Percentiles rank a stretch among this genome's conserved stretches.
Evolutionary conservation across 2,888 invertebrate species (phyloP).

Genomic region (Amblyjoppa proteus): DNA sequence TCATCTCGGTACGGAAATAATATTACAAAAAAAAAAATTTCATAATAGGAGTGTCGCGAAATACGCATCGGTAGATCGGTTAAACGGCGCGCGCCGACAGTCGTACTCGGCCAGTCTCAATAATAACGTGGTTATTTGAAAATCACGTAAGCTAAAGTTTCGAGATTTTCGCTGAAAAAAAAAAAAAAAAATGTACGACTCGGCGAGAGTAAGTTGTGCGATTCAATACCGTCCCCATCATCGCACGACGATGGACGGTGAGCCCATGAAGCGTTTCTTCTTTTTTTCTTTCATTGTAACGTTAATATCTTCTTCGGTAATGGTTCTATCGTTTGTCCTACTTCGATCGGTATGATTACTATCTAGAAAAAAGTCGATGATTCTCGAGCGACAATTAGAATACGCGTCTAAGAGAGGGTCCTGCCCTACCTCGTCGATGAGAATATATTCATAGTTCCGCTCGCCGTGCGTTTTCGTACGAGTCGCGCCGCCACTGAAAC

Average conservation of each 20-base stretch:
- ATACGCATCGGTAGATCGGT: conserved; percentile 17
- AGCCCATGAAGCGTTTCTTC: conserved; percentile 29
- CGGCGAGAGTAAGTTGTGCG: conserved; percentile 54
- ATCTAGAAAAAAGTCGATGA: conserved; percentile 51
- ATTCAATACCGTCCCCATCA: conserved; percentile 68
- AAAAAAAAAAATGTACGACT: conserved; percentile 6
- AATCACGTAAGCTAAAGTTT: conserved; percentile 14
- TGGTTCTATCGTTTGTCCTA: conserved; percentile 35
- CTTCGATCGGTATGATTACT: conserved; percentile 40
- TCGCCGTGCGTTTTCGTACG: conserved; percentile 90
- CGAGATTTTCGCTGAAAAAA: background rate
- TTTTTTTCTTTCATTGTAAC: conserved; percentile 27
- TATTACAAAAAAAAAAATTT: conserved; percentile 7
- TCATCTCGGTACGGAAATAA: conserved; percentile 44
- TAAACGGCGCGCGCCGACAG: conserved; percentile 21
- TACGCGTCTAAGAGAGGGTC: conserved; percentile 78
- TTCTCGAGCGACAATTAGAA: conserved; percentile 70
- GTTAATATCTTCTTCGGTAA: conserved; percentile 46
- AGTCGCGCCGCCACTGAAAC: conserved; percentile 90
- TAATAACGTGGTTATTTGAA: conserved; percentile 2
- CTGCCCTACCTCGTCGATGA: conserved; percentile 89
- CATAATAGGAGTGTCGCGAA: conserved; percentile 8
- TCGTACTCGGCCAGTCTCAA: conserved; percentile 20
- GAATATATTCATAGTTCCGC: conserved; percentile 92
- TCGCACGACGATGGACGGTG: conserved; percentile 46